Conservation (phyloP, 2,797 vertebrate species). For the Cirrhinus mrigala region DNA sequence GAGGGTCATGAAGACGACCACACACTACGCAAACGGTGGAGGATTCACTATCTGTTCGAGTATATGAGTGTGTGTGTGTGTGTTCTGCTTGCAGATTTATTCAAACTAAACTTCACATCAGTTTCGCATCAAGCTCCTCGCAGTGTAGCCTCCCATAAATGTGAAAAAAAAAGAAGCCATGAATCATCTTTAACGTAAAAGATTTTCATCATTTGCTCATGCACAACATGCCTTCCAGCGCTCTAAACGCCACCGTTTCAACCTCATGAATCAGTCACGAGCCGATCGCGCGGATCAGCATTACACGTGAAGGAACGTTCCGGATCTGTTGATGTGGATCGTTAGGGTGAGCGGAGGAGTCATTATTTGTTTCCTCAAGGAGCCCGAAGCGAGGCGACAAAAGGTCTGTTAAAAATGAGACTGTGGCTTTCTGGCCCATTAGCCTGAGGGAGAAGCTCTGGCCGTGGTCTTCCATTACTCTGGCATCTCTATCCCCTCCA, state of each 20-base stretch:
- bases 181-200: background rate
- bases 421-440: constrained; percentile 66
- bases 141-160: background rate
- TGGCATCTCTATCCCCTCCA: constrained; percentile 45
- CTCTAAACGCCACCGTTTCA: background rate
- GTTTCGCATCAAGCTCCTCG: background rate
- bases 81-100: background rate
- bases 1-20: constrained; percentile 51
- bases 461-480: constrained; percentile 63
- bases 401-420: constrained; percentile 64
- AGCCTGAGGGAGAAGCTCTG: constrained; percentile 69
- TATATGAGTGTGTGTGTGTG: background rate
- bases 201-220: background rate
- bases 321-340: constrained; percentile 47
- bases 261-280: background rate
- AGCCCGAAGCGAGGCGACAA: constrained; percentile 52
- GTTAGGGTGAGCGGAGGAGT: constrained; percentile 40
- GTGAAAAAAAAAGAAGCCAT: background rate
- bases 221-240: background rate
- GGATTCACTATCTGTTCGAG: background rate
- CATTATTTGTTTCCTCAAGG: constrained; percentile 65
- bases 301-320: background rate
- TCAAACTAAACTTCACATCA: background rate
- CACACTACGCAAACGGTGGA: constrained; percentile 37
- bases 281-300: background rate